A percentile compares a stretch with the other conserved stretches of the same genome.
These are phyloP conservation scores for Chloebia gouldiae DNA, from an alignment of 2,113 vertebrate species.

Conservation along the genomic window DNA sequence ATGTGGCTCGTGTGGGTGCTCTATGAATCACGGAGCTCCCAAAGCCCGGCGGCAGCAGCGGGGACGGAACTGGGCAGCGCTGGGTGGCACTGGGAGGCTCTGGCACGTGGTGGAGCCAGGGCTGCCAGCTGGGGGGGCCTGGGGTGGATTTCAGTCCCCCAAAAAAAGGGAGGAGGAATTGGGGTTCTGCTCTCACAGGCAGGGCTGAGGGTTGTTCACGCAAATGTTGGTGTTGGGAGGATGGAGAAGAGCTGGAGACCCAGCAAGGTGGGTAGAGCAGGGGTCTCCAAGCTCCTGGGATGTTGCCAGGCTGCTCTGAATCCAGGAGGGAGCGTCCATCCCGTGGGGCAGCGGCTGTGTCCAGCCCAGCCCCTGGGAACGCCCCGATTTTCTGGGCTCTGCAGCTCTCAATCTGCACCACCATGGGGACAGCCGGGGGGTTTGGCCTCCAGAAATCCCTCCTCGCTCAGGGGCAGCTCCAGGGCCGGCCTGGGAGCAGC, in stretches of 20 bases:
- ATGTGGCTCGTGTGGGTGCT: background rate
- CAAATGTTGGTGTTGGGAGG: rapidly evolving
- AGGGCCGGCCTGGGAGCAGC: background rate
- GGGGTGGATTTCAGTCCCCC: background rate
- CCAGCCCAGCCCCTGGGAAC: background rate
- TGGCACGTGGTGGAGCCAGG: rapidly evolving
- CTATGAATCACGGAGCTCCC: background rate
- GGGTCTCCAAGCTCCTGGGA: background rate
- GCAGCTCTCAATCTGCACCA: background rate
- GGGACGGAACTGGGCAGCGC: background rate
- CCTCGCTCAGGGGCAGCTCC: rapidly evolving
- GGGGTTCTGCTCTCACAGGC: rapidly evolving
- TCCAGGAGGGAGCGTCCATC: background rate
- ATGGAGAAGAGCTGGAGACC: background rate
- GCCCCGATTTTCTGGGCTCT: background rate
- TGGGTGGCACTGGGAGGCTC: background rate
- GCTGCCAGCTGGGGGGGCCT: background rate
- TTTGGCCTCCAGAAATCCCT: background rate
- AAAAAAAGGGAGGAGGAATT: rapidly evolving
- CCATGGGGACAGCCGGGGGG: background rate
- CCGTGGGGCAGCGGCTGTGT: rapidly evolving
- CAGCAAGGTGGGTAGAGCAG: rapidly evolving
- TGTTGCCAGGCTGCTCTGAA: background rate
- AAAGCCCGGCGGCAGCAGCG: background rate
- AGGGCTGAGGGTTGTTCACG: background rate